These are phyloP conservation scores for Cydia splendana DNA, from an alignment of 1,140 invertebrate genomes.

Conservation along the genomic window DNA sequence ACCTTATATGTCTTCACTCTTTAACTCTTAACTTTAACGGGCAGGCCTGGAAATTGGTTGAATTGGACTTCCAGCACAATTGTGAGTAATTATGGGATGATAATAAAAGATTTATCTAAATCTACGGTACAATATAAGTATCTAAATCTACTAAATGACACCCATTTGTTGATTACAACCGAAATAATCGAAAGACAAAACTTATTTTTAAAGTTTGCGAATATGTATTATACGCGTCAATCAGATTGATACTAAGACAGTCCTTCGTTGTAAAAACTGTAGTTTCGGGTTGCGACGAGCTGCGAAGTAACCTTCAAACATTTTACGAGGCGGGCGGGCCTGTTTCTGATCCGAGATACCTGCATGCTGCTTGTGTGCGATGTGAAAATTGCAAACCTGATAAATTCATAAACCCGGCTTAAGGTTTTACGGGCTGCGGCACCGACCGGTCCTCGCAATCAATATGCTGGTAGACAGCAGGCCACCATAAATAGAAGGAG, in stretches of 20 bases:
- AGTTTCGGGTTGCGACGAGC: conserved; percentile 11
- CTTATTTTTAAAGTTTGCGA: too few species aligned
- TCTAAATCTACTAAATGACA: too few species aligned
- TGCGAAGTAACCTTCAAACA: conserved; percentile 40
- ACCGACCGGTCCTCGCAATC: conserved; percentile 60
- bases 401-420: conserved; percentile 56
- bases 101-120: too few species aligned
- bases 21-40: too few species aligned
- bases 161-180: too few species aligned
- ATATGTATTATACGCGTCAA: too few species aligned
- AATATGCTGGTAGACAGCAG: conserved; percentile 65
- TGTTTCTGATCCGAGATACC: conserved; percentile 50
- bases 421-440: conserved; percentile 43
- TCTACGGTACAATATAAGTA: too few species aligned
- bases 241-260: background rate
- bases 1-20: too few species aligned
- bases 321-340: conserved; percentile 57
- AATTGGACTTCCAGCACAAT: too few species aligned
- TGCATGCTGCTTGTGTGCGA: conserved; percentile 38
- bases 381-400: conserved; percentile 58
- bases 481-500: conserved; percentile 70
- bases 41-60: background rate
- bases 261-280: conserved; percentile 1
- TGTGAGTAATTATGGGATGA: too few species aligned
- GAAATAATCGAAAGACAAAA: too few species aligned